Base-by-base conservation (phyloP, 2,888 invertebrate genomes). In the Melieria crassipennis region DNA sequence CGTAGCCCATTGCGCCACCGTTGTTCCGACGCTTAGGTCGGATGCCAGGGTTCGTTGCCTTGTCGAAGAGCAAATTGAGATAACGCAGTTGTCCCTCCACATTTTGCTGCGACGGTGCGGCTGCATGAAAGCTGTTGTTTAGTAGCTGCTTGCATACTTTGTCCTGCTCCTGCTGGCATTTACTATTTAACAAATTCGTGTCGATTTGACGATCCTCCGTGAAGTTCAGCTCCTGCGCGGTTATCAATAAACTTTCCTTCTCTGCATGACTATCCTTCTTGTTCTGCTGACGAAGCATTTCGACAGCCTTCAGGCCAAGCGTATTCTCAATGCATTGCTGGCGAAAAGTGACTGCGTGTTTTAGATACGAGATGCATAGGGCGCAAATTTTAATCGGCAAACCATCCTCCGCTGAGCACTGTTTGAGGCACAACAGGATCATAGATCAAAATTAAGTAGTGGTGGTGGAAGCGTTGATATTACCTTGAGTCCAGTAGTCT, bases 271-370 rank as follows among this genome's bases (percentile, higher is more conserved):
- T 57, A 7, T 48, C 47, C n/a, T 70, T 65, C 43, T 64, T 30
- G 30, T 43, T 73, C 67, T 47, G 65, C 46, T 58, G 55, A n/a
- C 60, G 6, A 42, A 52, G 74, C 73, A 55, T 46, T 45, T 69
- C 70, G 9, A 82, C 78, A 62, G 79, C 78, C 69, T 82, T 83
- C 4, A 86, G 78, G 45, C 81, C 83, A 42, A 84, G 72, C 5
- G 81, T 80, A 75, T 85, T 86, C 60, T 80, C 83, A 42, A 85
- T 83, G 52, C 81, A 81, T 71, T 87, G 86, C 65, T 85, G 84
- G 0, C 87, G 85, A 78, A 87, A 87, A 72, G 81, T 84, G 56
- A 80, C 82, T 13, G 87, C 87, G 75, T 87, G 87, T 74, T 87
- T 87, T 11, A 87, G 74, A 76, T 87, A 87, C 7, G 87, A 86